Percentiles rank a stretch among this genome's conserved stretches.
Conservation (phyloP, 2,797 vertebrate species). For the Xenops minutus region DNA sequence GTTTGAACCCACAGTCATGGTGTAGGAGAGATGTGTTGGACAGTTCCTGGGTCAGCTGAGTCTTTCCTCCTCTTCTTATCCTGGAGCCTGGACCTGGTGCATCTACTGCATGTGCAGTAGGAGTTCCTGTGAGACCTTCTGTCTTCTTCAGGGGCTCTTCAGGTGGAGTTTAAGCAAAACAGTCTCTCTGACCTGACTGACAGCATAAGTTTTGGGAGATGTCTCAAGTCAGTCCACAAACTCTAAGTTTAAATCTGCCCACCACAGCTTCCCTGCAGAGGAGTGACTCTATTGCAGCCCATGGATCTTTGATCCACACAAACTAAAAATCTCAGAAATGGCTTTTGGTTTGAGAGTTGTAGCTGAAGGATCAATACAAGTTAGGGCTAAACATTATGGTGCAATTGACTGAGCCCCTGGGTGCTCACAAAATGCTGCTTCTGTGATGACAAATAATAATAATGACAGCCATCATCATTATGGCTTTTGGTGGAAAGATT, state of each 20-base stretch:
- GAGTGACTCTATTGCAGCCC: not conserved
- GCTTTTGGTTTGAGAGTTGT: not conserved
- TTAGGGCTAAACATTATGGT: not conserved
- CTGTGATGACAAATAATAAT: not conserved
- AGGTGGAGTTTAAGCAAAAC: not conserved
- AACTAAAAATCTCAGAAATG: not conserved
- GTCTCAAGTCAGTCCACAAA: not conserved
- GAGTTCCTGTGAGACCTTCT: not conserved
- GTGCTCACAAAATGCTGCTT: not conserved
- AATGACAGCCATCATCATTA: constrained; percentile 23
- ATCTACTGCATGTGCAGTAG: accelerated
- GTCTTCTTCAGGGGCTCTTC: not conserved
- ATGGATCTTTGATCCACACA: not conserved
- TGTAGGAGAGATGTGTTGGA: not conserved
- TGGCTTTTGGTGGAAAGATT: constrained; percentile 1
- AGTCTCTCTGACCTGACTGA: not conserved
- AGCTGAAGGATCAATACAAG: not conserved
- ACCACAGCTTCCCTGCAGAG: not conserved
- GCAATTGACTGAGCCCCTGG: not conserved
- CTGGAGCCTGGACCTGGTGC: not conserved
- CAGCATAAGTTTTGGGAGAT: not conserved
- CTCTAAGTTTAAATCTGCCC: not conserved
- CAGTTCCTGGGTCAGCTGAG: not conserved
- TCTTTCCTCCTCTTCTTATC: not conserved
- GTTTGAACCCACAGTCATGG: not conserved